Base-by-base conservation (phyloP, 2,113 vertebrate species). In the Chaenogobius annularis region DNA sequence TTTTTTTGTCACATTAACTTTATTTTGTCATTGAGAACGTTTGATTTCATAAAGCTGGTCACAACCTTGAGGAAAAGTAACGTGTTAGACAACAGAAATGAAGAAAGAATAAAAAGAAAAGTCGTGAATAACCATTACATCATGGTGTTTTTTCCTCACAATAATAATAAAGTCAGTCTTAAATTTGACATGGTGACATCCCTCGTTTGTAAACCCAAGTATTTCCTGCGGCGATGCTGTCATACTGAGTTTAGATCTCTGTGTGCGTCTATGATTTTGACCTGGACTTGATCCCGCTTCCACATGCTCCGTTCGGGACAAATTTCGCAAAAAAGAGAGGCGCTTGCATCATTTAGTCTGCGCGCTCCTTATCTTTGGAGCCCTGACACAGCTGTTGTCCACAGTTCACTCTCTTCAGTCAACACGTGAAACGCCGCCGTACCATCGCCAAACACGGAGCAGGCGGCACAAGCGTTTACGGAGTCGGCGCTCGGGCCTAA, bases 301-400 rank as follows among this genome's bases (percentile, higher is more conserved):
- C 65, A 74, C 79, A 67, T n/a, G 52, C 52, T 55, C 70, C 62
- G 20, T 20, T 47, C 43, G 54, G 68, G 74, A 65, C 47, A 43
- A 26, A 68, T 89, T 89, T 83, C 87, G 80, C 77, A 0, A 48
- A 9, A 31, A 46, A 37, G 22, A 54, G 66, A 20, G 67, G 44
- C 62, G 20, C 62, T 88, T 89, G 89, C 83, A 43, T 90, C 84
- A 90, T 75, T 81, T 70, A 80, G 83, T 87, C 83, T 64, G 71
- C 15, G 79, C 79, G 72, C 80, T 31, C 26, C 26, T 91, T 90
- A 86, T 90, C 85, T 58, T 71, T 44, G 76, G 82, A 4, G 55
- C 69, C 78, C 78, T 79, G 84, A 85, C 84, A 83, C 85, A 85
- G 85, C 87, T 89, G 89, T 81, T 87, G 84, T 88, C 78, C 85